Evolutionary conservation across 2,113 vertebrate species (phyloP).

Genomic region (Aix galericulata): DNA sequence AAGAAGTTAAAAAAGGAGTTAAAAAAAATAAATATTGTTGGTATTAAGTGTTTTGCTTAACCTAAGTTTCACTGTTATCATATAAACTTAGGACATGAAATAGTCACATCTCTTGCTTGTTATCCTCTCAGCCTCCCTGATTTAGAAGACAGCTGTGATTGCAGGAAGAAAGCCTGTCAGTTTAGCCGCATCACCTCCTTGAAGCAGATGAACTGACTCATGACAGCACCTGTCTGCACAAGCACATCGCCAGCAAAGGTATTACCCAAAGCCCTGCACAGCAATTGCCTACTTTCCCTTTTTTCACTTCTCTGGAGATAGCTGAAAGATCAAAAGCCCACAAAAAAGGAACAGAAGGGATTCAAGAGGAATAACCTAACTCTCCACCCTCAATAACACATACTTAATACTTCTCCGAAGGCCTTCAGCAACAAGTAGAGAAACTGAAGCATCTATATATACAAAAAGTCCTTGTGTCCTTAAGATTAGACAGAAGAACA

Average conservation of each 20-base stretch:
- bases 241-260: not conserved
- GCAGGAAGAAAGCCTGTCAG: not conserved
- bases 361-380: not conserved
- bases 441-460: not conserved
- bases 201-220: not conserved
- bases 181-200: not conserved
- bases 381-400: not conserved
- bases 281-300: not conserved
- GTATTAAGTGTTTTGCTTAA: not conserved
- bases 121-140: not conserved
- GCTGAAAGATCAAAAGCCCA: not conserved
- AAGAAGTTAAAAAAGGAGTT: not conserved
- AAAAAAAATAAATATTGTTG: not conserved
- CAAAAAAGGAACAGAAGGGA: not conserved
- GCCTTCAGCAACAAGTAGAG: not conserved
- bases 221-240: not conserved
- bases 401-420: not conserved
- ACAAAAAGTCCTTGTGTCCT: not conserved
- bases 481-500: not conserved
- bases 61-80: not conserved
- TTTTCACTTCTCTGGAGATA: not conserved
- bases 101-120: not conserved
- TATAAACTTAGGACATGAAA: not conserved
- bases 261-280: not conserved
- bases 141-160: not conserved